phyloP scores from a whole-genome alignment of 2,113 vertebrate genomes.

The Ctenomys sociabilis region DNA sequence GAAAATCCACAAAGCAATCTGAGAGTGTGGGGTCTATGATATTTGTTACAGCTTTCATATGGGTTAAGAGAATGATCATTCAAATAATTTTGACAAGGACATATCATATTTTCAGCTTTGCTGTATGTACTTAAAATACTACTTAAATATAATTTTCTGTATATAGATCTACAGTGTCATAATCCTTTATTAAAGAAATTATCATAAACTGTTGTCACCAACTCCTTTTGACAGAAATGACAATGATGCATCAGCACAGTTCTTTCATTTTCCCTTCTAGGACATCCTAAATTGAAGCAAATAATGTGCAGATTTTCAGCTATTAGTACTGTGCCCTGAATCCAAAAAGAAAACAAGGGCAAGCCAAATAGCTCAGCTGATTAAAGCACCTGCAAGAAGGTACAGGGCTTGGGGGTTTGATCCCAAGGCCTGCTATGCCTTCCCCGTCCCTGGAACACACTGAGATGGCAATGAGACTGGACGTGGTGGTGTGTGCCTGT shows the following conservation, averaged over 20 bases:
- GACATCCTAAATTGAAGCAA: not conserved
- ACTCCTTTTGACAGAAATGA: not conserved
- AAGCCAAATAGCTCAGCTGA: too few species aligned
- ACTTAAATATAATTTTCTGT: not conserved
- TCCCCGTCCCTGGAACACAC: too few species aligned
- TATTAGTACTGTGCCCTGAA: not conserved
- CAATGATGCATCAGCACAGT: not conserved
- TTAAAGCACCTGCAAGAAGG: too few species aligned
- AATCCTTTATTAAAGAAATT: not conserved
- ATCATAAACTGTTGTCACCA: not conserved
- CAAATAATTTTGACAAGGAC: not conserved
- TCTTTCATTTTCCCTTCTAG: not conserved
- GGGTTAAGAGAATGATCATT: not conserved
- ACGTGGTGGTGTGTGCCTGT: too few species aligned
- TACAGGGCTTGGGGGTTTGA: too few species aligned
- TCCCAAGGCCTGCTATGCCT: too few species aligned
- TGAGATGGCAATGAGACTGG: too few species aligned
- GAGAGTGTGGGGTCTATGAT: not conserved
- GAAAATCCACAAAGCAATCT: not conserved
- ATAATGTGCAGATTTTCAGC: not conserved
- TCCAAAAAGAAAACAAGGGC: not conserved
- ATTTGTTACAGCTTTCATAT: not conserved
- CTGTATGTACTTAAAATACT: not conserved
- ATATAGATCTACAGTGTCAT: not conserved
- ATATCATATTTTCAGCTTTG: not conserved